Base-by-base conservation (phyloP, 2,888 invertebrate genomes). In the Coenonympha glycerion region DNA sequence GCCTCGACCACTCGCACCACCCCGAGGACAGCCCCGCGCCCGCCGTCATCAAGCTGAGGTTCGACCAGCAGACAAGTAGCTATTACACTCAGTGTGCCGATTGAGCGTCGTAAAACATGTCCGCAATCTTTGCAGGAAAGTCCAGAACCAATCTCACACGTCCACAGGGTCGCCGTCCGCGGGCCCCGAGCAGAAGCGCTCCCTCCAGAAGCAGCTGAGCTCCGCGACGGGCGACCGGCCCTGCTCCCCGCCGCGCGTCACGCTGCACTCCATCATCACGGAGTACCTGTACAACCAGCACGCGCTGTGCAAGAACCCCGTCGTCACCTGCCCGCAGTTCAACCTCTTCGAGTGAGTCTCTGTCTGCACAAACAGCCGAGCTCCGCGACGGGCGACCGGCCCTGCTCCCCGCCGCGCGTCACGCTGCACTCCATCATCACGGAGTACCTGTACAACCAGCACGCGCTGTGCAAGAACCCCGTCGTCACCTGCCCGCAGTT, bases 261-360 rank as follows among this genome's bases (percentile, higher is more conserved):
- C 94, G 0, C 86, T 99, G 18, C 95, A 97, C 76, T 93, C 94
- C 34, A 98, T 99, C 68, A 95, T 99, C 58, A 97, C 96, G 0
- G 98, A 98, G 79, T 99, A 98, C 84, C 89, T 99, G 46, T 94
- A 97, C 64, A 97, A 97, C 84, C 99, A 99, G 79, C 99, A 99
- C 84, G 94, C 98, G n/a, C 87, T 96, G 5, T 99, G 99, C 87
- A 95, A 95, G 83, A 97, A 98, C 81, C 99, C 99, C 0, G 97
- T 99, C 87, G 95, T 95, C 24, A 98, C 97, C 0, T 99, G 98
- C 80, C 98, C 99, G 0, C 96, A 96, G 71, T 99, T 99, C 73
- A 96, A 97, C 75, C 88, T 99, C 28, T 95, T 97, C 69, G 90
- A 92, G 93, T 94, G 72, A 90, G 92, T 90, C 11, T 5, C 9